Base-by-base conservation (phyloP, 2,888 invertebrate genomes). In the Synergus umbraculus region DNA sequence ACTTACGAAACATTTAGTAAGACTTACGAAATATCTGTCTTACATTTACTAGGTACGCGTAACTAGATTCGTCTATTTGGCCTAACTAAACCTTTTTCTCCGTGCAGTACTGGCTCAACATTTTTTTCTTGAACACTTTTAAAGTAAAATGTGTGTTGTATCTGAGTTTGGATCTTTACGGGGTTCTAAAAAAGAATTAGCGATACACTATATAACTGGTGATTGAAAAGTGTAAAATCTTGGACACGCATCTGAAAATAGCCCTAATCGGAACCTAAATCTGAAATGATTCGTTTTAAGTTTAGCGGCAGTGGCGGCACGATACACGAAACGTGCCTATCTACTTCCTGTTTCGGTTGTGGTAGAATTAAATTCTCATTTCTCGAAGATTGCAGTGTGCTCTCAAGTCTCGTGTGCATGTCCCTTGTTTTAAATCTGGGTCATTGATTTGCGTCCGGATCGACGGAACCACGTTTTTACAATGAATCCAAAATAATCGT, bases 341-440 rank as follows among this genome's bases (percentile, higher is more conserved):
- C 37, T 54, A 37, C 73, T 73, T 73, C 73, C 73, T 58, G 73
- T 73, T 73, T 54, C 73, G 54, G 37, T 73, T 73, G 18, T 37
- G 54, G 73, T 41, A 37, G 73, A 58, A 73, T 54, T 73, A 73
- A 58, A 73, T 73, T 58, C 49, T 54, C 29, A 41, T 73, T 73
- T 73, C 73, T 73, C 2, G 9, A 73, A 73, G 73, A 73, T 58
- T 73, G 73, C 54, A 73, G 37, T 22, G n/a, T 29, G 29, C 66
- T 43, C 22, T 7, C 29, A 54, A 58, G 18, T 29, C 73, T n/a
- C 54, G n/a, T 73, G 54, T 73, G 54, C n/a, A 54, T 54, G 73
- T 73, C 73, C 49, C 73, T 58, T 73, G 73, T 73, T 73, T 73
- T n/a, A 58, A 73, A 73, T 73, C 73, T 54, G 73, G 73, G 73